Evolutionary conservation across 1,140 invertebrate genomes (phyloP), one percentile per base, ranked within the genome.

Genomic region (Hermatobates lingyangjiaoensis): DNA sequence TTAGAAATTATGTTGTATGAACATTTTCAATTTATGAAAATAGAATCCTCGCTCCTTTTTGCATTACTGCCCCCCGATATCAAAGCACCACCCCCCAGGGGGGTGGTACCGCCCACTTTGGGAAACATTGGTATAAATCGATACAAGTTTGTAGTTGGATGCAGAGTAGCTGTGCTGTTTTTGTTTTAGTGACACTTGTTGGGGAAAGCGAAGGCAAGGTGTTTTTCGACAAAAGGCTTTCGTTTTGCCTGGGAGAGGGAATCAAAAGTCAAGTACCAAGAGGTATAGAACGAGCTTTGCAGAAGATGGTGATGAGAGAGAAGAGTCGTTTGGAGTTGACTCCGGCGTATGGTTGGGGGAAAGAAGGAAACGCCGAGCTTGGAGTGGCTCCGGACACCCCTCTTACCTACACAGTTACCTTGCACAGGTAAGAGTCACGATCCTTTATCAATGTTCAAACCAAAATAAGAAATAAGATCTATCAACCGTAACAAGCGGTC

Each of bases 241-340:
- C 77, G 39, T 97, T 95, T 64, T 65, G 67, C 28, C 67, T 95
- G n/a, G 91, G 91, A 0, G 92, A 96, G 68, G 90, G 84, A 20
- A 71, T 66, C 48, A 80, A 84, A 52, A 63, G 66, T 39, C 78
- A 79, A 54, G 66, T 98, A 18, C 74, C 87, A 20, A 73, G 79
- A 34, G 93, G 90, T 2, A 63, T 98, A 18, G 94, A 98, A 64
- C 71, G 73, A 55, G 89, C 87, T 0, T 59, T 97, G 0, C 74
- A 80, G 54, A 85, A 80, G 61, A 90, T 98, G 63, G 81, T 79
- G 56, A 75, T 76, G 55, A 79, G 76, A 4, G 92, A 98, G 68
- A 83, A 76, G 52, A 85, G 87, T 1, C 66, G 67, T 44, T 60
- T 97, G 5, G 75, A 74, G 48, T 74, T 96, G 26, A 77, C 81